Percentiles rank a stretch among this genome's conserved stretches.
phyloP scores from a whole-genome alignment of 1,140 invertebrate genomes.

The Physella acuta region DNA sequence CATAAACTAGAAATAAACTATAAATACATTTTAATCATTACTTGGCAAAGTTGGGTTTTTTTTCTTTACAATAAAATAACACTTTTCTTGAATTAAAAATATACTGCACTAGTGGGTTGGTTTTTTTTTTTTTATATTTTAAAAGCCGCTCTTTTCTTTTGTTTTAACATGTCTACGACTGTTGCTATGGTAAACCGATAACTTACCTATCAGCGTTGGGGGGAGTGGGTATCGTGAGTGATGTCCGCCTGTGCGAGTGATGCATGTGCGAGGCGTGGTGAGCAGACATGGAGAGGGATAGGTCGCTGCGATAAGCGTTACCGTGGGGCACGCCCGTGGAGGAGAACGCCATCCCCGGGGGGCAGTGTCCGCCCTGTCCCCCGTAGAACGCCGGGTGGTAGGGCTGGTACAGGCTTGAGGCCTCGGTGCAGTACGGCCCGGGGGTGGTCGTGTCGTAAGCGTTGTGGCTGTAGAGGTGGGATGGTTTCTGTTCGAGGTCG shows the following conservation, averaged over 20 bases:
- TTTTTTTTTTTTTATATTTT: too few species aligned
- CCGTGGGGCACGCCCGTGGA: slow-evolving; percentile 26
- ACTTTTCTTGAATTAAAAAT: too few species aligned
- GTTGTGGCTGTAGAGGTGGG: slow-evolving; percentile 25
- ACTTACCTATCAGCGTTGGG: slow-evolving; percentile 46
- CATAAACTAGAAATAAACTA: too few species aligned
- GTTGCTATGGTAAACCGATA: background rate
- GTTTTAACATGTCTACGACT: too few species aligned
- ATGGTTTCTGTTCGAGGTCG: slow-evolving; percentile 34
- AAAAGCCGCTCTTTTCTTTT: too few species aligned
- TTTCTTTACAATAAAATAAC: too few species aligned
- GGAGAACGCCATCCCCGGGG: slow-evolving; percentile 29
- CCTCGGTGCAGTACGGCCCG: slow-evolving; percentile 23
- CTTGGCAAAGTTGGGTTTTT: too few species aligned
- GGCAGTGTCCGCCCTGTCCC: slow-evolving; percentile 28
- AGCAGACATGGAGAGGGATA: slow-evolving; percentile 33
- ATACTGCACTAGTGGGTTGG: too few species aligned
- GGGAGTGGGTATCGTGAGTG: slow-evolving; percentile 50
- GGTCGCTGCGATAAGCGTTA: slow-evolving; percentile 29
- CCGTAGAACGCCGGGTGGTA: slow-evolving; percentile 43
- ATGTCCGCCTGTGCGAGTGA: slow-evolving; percentile 42
- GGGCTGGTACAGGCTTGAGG: slow-evolving; percentile 30
- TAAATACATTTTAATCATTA: too few species aligned
- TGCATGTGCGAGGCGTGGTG: slow-evolving; percentile 39
- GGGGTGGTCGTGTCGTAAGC: slow-evolving; percentile 24